A percentile compares a stretch with the other conserved stretches of the same genome.
Conservation (phyloP, 2,113 vertebrate species). For the Apodemus sylvaticus region DNA sequence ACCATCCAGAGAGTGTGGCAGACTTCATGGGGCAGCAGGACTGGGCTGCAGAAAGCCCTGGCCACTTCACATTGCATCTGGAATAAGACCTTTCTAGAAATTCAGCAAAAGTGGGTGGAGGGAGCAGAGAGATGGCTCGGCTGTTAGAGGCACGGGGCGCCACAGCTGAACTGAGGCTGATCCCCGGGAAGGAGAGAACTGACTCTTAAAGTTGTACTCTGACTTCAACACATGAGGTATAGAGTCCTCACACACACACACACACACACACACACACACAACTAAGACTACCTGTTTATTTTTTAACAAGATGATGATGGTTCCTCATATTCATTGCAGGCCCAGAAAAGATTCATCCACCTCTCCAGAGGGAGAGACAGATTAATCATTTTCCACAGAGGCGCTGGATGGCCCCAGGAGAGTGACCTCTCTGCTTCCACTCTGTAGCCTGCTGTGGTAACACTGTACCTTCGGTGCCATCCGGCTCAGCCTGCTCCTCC, state of each 20-base stretch:
- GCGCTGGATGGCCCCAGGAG: background rate
- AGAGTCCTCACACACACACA: too few species aligned
- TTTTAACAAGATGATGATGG: too few species aligned
- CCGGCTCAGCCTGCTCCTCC: too few species aligned
- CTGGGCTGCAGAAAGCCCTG: background rate
- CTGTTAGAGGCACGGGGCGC: background rate
- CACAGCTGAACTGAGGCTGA: background rate
- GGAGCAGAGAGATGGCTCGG: background rate
- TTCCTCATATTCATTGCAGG: background rate
- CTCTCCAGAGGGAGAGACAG: background rate
- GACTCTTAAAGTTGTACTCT: background rate
- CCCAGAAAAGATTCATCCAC: too few species aligned
- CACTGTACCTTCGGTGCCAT: constrained; percentile 84
- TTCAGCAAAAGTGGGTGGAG: background rate
- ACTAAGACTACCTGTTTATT: too few species aligned
- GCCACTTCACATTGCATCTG: background rate
- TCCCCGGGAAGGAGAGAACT: background rate
- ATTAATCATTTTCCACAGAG: background rate
- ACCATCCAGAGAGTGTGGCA: background rate
- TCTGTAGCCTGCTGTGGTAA: fast-evolving
- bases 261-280: background rate
- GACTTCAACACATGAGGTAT: background rate
- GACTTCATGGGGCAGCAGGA: background rate
- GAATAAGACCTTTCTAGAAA: background rate
- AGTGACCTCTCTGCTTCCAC: background rate